Base-by-base conservation (phyloP, 2,888 invertebrate species). In the Lycaena phlaeas region DNA sequence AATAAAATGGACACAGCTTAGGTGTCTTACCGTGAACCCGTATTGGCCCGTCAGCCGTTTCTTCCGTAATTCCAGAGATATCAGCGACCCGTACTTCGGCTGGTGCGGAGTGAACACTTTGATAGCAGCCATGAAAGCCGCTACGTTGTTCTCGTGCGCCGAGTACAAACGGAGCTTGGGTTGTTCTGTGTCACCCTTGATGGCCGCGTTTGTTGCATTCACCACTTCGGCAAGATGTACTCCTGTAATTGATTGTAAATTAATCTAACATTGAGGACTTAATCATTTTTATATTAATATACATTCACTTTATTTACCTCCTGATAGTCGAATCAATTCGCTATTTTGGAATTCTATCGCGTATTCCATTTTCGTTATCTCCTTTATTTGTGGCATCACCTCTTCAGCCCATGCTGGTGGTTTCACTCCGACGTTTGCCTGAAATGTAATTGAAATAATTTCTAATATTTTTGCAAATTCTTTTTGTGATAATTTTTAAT, bases 101-200 rank as follows among this genome's bases (percentile, higher is more conserved):
- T 88, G 82, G 41, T 88, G 87, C 0, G 86, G 74, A 41, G 82
- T 62, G 55, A 81, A 90, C 1, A 87, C 81, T 7, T 75, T 70
- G 0, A 88, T 69, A 2, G 87, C 86, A 1, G 79, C 71, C 57
- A 90, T 74, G n/a, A 89, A 48, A 0, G 84, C 84, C 1, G 87
- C 87, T 1, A 91, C 81, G 26, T 89, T 90, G 38, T 88, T 87
- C 59, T 91, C 90, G 58, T 91, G 91, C 0, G 85, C 88, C 1
- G 88, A 86, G 52, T 85, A 87, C 40, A 89, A 53, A 27, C 73
- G 67, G 14, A 89, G 45, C 51, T 85, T 87, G 0, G 72, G 68
- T 25, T 61, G 68, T 4, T 69, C 63, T 1, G 47, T 46, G 27
- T 81, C 56, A 2, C 86, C 84, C 3, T 67, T 62, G 18, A 85